Evolutionary conservation across 35 echinoderm and acorn worm genomes (phyloP), one percentile per base, ranked within the genome.

Genomic region (Nesometra sesokonis): DNA sequence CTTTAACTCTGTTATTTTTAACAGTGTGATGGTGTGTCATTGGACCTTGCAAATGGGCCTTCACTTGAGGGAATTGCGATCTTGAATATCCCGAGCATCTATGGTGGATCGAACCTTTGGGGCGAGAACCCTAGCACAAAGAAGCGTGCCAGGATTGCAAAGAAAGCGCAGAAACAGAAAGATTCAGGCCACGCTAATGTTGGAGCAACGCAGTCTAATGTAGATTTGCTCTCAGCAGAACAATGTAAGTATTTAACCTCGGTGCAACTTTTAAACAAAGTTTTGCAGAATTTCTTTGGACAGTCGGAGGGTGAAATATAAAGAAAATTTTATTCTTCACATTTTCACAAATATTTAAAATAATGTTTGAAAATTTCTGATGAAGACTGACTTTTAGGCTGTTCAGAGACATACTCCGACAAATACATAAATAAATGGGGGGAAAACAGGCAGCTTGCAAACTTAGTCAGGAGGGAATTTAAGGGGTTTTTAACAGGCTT

Each of bases 71-170:
- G 96, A 35, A 94, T 99, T 40, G 93, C 96, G 8, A 84, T 99
- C 21, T 86, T 99, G 8, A 99, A 99, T 88, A 99, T 99, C 85
- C 96, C 96, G 33, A 99, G 96, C 37, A 99, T 93, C 82, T 93
- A 99, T 57, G 96, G 96, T 1, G 96, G 96, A 0, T 94, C 96
- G 46, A 99, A 99, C 82, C 93, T 99, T 13, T 99, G 96, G 96
- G 96, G 96, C 0, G 96, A 99, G 31, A 92, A 90, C 11, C 96
- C 96, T 9, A 94, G 92, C 27, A 90, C 90, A 79, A 94, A 97
- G 85, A 97, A 97, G 79, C 88, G 92, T 43, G 84, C 89, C 31
- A 90, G 87, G 43, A 83, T 97, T 11, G 88, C 86, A 33, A 93
- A 93, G 85, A 90, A 89, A 37, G 91, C 89, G 17, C 91, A 97